Conservation (phyloP, 2,797 vertebrate species). For the Taenioides sp. region DNA sequence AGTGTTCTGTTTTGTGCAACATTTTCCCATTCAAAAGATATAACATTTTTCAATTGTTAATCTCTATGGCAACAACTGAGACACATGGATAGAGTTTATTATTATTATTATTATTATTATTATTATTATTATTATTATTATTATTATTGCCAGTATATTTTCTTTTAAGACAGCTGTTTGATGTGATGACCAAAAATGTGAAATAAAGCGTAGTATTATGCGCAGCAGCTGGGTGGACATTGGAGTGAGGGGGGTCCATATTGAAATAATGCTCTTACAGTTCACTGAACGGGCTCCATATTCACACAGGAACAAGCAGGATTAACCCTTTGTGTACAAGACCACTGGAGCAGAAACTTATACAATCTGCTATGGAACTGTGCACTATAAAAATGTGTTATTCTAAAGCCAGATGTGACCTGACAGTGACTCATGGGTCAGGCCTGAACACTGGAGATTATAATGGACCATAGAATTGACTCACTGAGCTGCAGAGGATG, state of each 20-base stretch:
- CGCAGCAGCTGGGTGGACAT: neutral
- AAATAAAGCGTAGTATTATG: too few relatives aligned
- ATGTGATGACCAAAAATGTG: neutral
- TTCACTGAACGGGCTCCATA: constrained; percentile 14
- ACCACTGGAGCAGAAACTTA: neutral
- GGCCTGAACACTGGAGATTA: neutral
- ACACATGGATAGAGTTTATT: too few relatives aligned
- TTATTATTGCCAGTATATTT: neutral
- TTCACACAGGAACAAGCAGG: constrained; percentile 12
- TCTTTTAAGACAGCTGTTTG: neutral
- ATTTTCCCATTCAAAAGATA: too few relatives aligned
- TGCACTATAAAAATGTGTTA: neutral
- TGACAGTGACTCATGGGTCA: neutral
- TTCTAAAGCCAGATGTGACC: constrained; percentile 6
- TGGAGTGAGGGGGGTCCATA: constrained; percentile 13
- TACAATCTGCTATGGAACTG: neutral
- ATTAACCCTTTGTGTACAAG: constrained; percentile 7
- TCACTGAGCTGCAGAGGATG: too few relatives aligned
- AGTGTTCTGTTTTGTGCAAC: too few relatives aligned
- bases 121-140: too few relatives aligned
- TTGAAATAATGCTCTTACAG: constrained; percentile 14
- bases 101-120: too few relatives aligned
- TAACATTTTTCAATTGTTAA: too few relatives aligned
- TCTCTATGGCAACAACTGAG: too few relatives aligned
- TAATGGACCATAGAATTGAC: too few relatives aligned